These are phyloP conservation scores for Sialis lutaria DNA, from an alignment of 2,888 invertebrate genomes.

Conservation along the genomic window DNA sequence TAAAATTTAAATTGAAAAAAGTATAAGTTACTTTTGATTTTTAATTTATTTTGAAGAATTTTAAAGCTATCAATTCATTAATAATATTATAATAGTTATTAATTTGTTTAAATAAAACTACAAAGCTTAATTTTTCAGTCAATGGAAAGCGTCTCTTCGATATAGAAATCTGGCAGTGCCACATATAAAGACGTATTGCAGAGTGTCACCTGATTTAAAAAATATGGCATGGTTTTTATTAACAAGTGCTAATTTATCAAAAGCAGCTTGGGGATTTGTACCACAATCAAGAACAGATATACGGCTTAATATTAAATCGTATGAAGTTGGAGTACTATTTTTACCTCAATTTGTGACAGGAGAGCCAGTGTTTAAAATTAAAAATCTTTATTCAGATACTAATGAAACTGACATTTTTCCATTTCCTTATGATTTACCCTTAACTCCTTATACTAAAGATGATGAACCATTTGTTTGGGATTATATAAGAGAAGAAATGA, in stretches of 20 bases:
- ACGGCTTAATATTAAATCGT: constrained; percentile 57
- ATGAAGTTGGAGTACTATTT: constrained; percentile 82
- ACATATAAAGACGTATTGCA: constrained; percentile 82
- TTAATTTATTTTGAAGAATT: not conserved
- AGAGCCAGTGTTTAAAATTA: constrained; percentile 12
- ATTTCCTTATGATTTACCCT: constrained; percentile 70
- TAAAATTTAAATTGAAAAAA: constrained; percentile 3
- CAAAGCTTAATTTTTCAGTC: constrained; percentile 30
- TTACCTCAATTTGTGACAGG: constrained; percentile 68
- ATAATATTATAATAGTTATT: not conserved
- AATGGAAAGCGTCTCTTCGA: constrained; percentile 62
- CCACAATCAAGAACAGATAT: constrained; percentile 36
- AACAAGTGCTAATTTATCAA: constrained; percentile 90
- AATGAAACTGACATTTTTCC: constrained; percentile 28
- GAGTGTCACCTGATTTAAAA: constrained; percentile 49
- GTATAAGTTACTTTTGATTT: not conserved
- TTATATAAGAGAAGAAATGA: constrained; percentile 17
- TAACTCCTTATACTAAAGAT: constrained; percentile 44
- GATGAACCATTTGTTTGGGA: constrained; percentile 57
- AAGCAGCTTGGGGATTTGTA: constrained; percentile 88
- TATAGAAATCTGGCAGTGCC: constrained; percentile 76
- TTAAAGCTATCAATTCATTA: too few species aligned
- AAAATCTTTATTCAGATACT: constrained; percentile 11
- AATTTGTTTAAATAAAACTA: constrained; percentile 1
- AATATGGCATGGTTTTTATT: constrained; percentile 67